Conservation (phyloP, 1,140 invertebrate species). For the Nixonia krombeini region DNA sequence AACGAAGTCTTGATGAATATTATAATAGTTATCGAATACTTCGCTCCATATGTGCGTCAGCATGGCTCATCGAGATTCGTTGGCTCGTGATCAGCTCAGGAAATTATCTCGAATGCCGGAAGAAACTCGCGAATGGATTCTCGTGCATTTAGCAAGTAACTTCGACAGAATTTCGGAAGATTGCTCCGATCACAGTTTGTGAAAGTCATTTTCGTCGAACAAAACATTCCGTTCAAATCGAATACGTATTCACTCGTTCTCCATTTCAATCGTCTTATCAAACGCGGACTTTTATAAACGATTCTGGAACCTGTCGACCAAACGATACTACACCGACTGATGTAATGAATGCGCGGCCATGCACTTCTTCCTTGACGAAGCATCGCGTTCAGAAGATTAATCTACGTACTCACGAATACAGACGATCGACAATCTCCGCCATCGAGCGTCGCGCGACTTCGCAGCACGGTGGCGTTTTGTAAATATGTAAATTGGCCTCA, state of each 20-base stretch:
- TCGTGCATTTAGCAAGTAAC: slow-evolving; percentile 21
- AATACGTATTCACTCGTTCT: no score
- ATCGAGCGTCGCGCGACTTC: slow-evolving; percentile 23
- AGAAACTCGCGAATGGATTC: slow-evolving; percentile 36
- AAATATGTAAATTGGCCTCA: slow-evolving; percentile 42
- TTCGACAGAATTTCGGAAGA: slow-evolving; percentile 39
- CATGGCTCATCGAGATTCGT: no score
- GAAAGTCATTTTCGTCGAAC: slow-evolving; percentile 16
- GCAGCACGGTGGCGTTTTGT: slow-evolving; percentile 29
- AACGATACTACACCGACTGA: no score
- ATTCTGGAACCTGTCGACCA: no score
- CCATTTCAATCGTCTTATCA: no score
- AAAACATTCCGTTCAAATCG: slow-evolving; percentile 21
- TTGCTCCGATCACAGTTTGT: slow-evolving; percentile 23
- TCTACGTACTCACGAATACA: slow-evolving; percentile 20
- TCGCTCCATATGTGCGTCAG: slow-evolving; percentile 8
- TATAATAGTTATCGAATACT: no score
- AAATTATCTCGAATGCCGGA: slow-evolving; percentile 27
- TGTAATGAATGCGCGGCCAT: slow-evolving; percentile 2
- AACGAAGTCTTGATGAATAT: slow-evolving; percentile 3
- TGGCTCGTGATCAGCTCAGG: slow-evolving; percentile 45
- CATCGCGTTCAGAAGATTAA: slow-evolving; percentile 22
- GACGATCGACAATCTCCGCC: slow-evolving; percentile 42
- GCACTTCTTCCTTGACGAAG: background rate
- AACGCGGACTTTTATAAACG: no score